Evolutionary conservation across 2,113 vertebrate genomes (phyloP).

Genomic region (Ciconia stormi): DNA sequence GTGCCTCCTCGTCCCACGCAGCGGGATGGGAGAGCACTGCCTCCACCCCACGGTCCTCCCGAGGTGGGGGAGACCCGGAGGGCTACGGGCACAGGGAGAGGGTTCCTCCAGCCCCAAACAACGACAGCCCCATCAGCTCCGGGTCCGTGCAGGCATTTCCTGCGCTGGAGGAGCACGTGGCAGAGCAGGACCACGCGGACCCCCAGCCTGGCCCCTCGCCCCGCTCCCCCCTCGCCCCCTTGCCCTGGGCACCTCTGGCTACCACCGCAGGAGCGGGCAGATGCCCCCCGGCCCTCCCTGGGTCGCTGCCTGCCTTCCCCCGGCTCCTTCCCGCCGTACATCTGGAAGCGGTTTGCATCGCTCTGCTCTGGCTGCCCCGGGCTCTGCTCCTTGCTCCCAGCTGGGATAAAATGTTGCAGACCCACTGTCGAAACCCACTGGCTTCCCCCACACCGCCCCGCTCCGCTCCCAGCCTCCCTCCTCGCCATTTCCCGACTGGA

Average conservation of each 20-base stretch:
- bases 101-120: accelerated
- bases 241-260: not conserved
- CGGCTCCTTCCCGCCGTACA: not conserved
- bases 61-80: not conserved
- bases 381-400: not conserved
- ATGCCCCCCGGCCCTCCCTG: accelerated
- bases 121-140: not conserved
- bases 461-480: not conserved
- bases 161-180: accelerated
- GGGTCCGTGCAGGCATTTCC: accelerated
- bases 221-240: accelerated
- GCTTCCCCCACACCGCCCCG: accelerated
- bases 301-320: not conserved
- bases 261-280: not conserved
- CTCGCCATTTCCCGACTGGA: not conserved
- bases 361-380: not conserved
- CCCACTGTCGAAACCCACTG: not conserved
- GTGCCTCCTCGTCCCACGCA: not conserved
- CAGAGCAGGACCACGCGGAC: not conserved
- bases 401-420: not conserved
- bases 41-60: accelerated
- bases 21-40: not conserved
- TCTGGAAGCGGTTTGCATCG: not conserved
- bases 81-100: accelerated
- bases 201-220: not conserved